Conservation (phyloP, 1,140 invertebrate species). For the Neodiprion virginianus region DNA sequence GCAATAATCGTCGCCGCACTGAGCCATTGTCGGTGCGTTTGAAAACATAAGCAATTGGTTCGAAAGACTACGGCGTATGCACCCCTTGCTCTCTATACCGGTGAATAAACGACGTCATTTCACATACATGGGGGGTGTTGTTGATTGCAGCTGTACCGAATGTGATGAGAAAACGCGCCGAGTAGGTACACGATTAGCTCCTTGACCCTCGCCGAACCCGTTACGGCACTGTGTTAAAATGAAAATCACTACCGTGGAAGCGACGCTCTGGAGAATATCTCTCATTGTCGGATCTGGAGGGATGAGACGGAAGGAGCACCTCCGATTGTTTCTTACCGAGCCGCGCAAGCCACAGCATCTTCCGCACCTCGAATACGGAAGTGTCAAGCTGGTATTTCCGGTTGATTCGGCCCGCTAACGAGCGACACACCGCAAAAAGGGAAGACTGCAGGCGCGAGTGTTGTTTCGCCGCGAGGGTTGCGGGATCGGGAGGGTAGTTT, state of each 20-base stretch:
- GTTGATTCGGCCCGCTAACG: conserved; percentile 63
- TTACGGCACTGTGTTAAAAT: not conserved
- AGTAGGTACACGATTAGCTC: not conserved
- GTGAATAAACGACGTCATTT: too few species aligned
- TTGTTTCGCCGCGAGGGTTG: not conserved
- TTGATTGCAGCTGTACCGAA: too few species aligned
- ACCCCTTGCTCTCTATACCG: too few species aligned
- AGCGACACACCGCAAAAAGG: conserved; percentile 45
- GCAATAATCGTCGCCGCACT: too few species aligned
- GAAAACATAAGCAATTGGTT: too few species aligned
- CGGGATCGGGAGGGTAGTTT: conserved; percentile 11
- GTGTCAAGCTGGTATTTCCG: conserved; percentile 62
- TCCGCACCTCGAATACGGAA: conserved; percentile 50
- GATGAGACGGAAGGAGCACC: conserved; percentile 26
- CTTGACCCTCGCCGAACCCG: conserved; percentile 29
- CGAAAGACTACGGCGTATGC: too few species aligned
- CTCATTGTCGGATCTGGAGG: conserved; percentile 12
- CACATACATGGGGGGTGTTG: too few species aligned
- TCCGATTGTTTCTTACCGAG: conserved; percentile 32
- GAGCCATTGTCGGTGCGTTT: too few species aligned
- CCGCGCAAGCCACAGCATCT: conserved; percentile 40
- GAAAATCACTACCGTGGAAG: conserved; percentile 3
- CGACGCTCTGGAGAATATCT: not conserved
- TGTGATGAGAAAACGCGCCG: not conserved
- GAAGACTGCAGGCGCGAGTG: conserved; percentile 26